These are phyloP conservation scores for Coelinius sp. DNA, from an alignment of 2,888 invertebrate genomes.

Conservation along the genomic window DNA sequence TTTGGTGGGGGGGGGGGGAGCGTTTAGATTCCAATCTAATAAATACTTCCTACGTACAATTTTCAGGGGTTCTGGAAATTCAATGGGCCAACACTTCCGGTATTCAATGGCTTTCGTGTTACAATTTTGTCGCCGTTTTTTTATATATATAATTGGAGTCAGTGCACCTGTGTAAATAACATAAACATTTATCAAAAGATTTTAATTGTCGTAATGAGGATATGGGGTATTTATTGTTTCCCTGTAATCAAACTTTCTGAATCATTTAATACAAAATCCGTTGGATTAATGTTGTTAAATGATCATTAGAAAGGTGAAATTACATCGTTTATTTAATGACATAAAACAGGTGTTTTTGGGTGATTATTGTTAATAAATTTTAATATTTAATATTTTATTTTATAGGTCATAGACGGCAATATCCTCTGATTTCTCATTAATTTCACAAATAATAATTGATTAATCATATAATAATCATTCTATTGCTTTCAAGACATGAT, in stretches of 20 bases:
- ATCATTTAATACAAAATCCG: background rate
- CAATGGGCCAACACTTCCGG: conserved; percentile 47
- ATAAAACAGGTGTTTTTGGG: background rate
- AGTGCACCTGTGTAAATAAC: conserved; percentile 1
- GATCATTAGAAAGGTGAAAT: background rate
- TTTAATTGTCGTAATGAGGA: conserved; percentile 22
- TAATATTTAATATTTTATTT: background rate
- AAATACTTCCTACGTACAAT: conserved; percentile 59
- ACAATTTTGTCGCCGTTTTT: conserved; percentile 15
- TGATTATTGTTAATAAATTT: background rate
- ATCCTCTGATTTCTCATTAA: no score
- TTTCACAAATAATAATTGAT: no score
- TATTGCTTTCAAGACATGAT: background rate
- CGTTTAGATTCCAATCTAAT: conserved; percentile 65
- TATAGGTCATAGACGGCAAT: background rate
- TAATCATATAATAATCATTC: no score
- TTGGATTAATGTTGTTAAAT: background rate
- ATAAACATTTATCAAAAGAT: background rate
- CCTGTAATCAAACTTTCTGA: conserved; percentile 14
- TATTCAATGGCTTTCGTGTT: conserved; percentile 26
- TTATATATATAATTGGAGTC: conserved; percentile 15
- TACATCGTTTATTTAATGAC: background rate
- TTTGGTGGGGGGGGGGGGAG: conserved; percentile 53
- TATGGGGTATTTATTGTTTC: background rate
- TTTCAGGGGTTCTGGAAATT: conserved; percentile 33